A percentile compares a stretch with the other conserved stretches of the same genome.
Conservation (phyloP, 1,140 invertebrate species). For the Drosophila triauraria region DNA sequence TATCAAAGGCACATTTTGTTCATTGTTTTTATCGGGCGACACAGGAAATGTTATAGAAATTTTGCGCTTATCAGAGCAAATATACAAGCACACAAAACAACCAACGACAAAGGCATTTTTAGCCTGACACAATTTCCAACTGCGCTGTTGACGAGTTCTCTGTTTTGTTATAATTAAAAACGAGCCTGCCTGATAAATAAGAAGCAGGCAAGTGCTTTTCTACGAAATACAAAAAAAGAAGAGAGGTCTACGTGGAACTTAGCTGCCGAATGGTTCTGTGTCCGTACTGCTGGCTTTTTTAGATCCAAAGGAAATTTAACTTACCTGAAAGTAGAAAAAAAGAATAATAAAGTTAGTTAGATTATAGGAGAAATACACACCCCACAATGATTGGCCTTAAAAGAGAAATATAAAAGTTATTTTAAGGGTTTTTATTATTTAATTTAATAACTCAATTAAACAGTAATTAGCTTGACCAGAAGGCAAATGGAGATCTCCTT, state of each 20-base stretch:
- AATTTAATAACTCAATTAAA: slow-evolving; percentile 16
- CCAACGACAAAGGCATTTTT: slow-evolving; percentile 8
- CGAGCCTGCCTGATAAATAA: slow-evolving; percentile 5
- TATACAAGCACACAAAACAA: slow-evolving; percentile 10
- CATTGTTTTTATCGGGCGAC: slow-evolving; percentile 66
- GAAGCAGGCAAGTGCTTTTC: neutral
- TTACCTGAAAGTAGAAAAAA: slow-evolving; percentile 57
- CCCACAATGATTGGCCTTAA: too few species aligned
- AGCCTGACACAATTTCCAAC: slow-evolving; percentile 44
- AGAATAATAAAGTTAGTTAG: slow-evolving; percentile 7
- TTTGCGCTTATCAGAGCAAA: slow-evolving; percentile 56
- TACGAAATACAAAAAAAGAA: neutral
- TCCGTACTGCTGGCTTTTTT: neutral
- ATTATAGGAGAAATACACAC: neutral
- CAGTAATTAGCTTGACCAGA: slow-evolving; percentile 15
- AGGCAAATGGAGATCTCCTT: slow-evolving; percentile 22
- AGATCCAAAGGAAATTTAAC: slow-evolving; percentile 21
- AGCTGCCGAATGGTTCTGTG: slow-evolving; percentile 35
- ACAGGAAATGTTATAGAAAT: slow-evolving; percentile 75
- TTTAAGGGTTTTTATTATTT: neutral
- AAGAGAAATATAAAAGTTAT: neutral
- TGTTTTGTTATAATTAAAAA: slow-evolving; percentile 64
- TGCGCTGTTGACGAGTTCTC: slow-evolving; percentile 32
- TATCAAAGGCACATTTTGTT: slow-evolving; percentile 48
- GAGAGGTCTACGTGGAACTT: slow-evolving; percentile 29